These are phyloP conservation scores for Lerema accius DNA, from an alignment of 1,140 invertebrate species.

Conservation along the genomic window DNA sequence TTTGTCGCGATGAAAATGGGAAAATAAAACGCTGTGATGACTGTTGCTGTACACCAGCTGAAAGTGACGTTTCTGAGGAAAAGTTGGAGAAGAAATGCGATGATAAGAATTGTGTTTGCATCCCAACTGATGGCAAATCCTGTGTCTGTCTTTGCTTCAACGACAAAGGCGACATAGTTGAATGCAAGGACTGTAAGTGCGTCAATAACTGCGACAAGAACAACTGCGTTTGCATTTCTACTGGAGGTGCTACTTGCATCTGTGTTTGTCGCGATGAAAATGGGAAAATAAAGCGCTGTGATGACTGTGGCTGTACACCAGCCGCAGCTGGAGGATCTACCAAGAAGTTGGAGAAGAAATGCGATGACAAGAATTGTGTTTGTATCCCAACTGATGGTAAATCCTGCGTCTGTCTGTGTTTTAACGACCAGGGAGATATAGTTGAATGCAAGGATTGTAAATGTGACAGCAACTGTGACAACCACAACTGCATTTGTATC, in stretches of 20 bases:
- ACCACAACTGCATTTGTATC: constrained; percentile 42
- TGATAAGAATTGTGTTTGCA: constrained; percentile 41
- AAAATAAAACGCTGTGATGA: constrained; percentile 39
- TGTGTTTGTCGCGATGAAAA: constrained; percentile 43
- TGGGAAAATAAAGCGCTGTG: constrained; percentile 37
- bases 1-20: constrained; percentile 42
- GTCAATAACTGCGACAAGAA: constrained; percentile 27
- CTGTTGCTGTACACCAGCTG: constrained; percentile 32
- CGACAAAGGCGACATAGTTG: constrained; percentile 39
- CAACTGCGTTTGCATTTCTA: constrained; percentile 43
- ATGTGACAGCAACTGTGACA: constrained; percentile 35
- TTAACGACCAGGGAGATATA: constrained; percentile 43
- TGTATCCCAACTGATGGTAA: constrained; percentile 48
- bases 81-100: constrained; percentile 23
- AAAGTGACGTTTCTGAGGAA: constrained; percentile 1
- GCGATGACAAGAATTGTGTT: constrained; percentile 35
- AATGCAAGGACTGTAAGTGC: constrained; percentile 48
- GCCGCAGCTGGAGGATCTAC: neutral
- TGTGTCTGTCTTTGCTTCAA: constrained; percentile 46
- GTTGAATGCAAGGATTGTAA: constrained; percentile 45
- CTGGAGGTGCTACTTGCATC: constrained; percentile 38
- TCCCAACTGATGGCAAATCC: constrained; percentile 43
- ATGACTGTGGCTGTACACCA: constrained; percentile 39
- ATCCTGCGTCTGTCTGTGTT: constrained; percentile 43
- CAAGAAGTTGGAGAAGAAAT: constrained; percentile 18